Percentiles rank a stretch among this genome's conserved stretches.
Conservation (phyloP, 1,140 invertebrate genomes). For the Berghia stephanieae region DNA sequence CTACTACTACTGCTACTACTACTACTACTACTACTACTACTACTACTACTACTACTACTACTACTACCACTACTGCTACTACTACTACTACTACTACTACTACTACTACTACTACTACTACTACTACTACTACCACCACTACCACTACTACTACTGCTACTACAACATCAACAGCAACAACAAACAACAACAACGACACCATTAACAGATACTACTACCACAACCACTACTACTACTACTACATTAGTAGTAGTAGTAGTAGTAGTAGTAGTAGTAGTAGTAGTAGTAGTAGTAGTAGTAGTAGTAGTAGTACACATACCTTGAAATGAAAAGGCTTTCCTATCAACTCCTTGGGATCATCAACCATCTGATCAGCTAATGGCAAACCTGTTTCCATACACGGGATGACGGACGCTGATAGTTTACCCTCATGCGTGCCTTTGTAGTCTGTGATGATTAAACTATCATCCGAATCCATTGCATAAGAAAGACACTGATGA, state of each 20-base stretch:
- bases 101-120: no score
- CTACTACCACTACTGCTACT: no score
- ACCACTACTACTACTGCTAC: no score
- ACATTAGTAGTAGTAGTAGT: background rate
- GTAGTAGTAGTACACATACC: conserved; percentile 42
- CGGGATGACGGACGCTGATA: conserved; percentile 63
- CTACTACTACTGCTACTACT: no score
- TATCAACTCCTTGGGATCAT: conserved; percentile 63
- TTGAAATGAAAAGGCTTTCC: conserved; percentile 65
- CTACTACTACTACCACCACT: no score
- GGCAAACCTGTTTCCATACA: conserved; percentile 65
- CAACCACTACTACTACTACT: no score
- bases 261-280: background rate
- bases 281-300: background rate
- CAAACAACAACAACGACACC: no score
- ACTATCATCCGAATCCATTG: conserved; percentile 65
- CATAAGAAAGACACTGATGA: conserved; percentile 61
- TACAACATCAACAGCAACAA: no score
- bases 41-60: no score
- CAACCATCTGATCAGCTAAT: conserved; percentile 63
- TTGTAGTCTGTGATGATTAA: conserved; percentile 65
- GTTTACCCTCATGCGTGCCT: conserved; percentile 62
- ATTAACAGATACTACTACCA: background rate
- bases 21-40: no score
- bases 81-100: no score